Evolutionary conservation across 2,113 vertebrate genomes (phyloP).

Genomic region (Syrrhaptes paradoxus): DNA sequence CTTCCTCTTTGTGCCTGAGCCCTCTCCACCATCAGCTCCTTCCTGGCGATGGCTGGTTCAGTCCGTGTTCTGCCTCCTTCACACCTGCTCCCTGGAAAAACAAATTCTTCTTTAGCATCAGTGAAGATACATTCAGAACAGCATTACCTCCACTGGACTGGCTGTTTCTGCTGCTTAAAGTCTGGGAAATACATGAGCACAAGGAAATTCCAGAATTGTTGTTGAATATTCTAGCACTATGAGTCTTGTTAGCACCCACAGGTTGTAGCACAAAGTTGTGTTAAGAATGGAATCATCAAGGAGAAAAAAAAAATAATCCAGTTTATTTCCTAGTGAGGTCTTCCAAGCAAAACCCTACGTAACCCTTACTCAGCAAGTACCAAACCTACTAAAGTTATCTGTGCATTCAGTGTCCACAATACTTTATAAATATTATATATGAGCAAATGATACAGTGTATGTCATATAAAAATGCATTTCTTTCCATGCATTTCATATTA

Average conservation of each 20-base stretch:
- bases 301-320: background rate
- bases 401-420: background rate
- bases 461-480: background rate
- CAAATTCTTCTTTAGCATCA: background rate
- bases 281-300: background rate
- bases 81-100: background rate
- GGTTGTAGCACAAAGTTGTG: background rate
- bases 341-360: background rate
- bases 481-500: background rate
- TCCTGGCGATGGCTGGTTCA: background rate
- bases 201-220: background rate
- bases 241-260: background rate
- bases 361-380: background rate
- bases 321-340: background rate
- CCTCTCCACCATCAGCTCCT: background rate
- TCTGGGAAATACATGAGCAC: background rate
- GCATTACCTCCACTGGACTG: background rate
- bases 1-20: background rate
- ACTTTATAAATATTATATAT: background rate
- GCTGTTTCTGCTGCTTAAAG: background rate
- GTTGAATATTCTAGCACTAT: background rate
- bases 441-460: background rate
- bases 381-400: background rate
- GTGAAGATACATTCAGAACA: background rate
- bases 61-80: background rate